A percentile compares a stretch with the other conserved stretches of the same genome.
phyloP scores from a whole-genome alignment of 2,113 vertebrate genomes.

The Ptilonorhynchus violaceus region DNA sequence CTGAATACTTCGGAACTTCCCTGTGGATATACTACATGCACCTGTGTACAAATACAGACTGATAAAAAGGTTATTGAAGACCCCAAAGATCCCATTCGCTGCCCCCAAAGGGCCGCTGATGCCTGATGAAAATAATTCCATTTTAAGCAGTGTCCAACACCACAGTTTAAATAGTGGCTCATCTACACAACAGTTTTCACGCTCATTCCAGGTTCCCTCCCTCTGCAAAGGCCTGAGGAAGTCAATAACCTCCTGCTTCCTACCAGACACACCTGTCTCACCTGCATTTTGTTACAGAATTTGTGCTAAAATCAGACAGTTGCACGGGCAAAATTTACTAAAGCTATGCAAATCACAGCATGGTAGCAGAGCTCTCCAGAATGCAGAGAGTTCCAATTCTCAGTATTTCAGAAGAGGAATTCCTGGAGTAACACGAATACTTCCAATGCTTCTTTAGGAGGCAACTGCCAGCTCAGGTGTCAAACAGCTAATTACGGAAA shows the following conservation, averaged over 20 bases:
- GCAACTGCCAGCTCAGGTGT: background rate
- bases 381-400: background rate
- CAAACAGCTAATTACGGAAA: background rate
- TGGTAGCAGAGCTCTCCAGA: background rate
- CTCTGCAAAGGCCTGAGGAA: background rate
- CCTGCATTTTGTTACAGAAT: background rate
- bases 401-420: background rate
- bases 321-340: background rate
- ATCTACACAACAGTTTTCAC: background rate
- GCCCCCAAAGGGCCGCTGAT: fast-evolving
- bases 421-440: background rate
- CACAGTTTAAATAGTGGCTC: background rate
- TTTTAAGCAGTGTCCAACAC: background rate
- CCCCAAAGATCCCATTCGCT: background rate
- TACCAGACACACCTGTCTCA: fast-evolving
- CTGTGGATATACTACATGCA: background rate
- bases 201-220: background rate
- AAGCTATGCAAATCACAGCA: background rate
- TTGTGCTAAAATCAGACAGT: background rate
- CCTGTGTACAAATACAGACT: background rate
- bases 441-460: background rate
- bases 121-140: background rate
- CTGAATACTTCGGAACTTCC: background rate
- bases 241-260: background rate
- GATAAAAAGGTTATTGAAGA: background rate